phyloP scores from a whole-genome alignment of 2,797 vertebrate species.

The Cheirogaleus major region DNA sequence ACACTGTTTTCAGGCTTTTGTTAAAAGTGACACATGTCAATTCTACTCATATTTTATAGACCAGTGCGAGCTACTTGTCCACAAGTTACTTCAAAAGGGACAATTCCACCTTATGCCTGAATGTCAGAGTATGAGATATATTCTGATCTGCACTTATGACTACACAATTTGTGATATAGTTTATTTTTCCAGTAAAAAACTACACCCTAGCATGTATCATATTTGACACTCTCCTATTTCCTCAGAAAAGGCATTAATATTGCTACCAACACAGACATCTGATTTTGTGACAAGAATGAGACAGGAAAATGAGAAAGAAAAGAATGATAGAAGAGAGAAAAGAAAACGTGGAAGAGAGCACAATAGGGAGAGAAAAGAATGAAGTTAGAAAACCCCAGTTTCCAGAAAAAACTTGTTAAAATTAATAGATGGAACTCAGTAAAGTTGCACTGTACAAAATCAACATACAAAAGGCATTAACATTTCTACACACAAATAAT shows the following conservation, averaged over 20 bases:
- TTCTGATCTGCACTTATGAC: not conserved
- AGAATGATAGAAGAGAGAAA: not conserved
- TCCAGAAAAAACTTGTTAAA: not conserved
- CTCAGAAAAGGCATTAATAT: not conserved
- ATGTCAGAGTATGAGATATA: not conserved
- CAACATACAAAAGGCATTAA: not conserved
- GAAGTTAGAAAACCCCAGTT: not conserved
- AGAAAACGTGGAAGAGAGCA: not conserved
- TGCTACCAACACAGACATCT: not conserved
- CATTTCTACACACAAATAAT: not conserved
- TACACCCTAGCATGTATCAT: not conserved
- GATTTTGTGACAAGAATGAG: not conserved
- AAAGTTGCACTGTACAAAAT: not conserved
- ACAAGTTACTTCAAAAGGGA: not conserved
- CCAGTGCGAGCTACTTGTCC: not conserved
- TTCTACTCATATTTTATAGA: not conserved
- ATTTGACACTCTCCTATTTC: not conserved
- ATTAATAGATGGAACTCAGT: not conserved
- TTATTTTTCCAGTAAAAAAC: not conserved
- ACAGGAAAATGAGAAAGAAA: conserved; percentile 22
- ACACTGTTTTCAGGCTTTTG: not conserved
- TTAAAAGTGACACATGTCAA: not conserved
- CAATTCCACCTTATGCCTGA: not conserved
- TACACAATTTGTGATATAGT: not conserved
- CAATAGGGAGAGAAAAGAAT: not conserved